phyloP scores from a whole-genome alignment of 2,113 vertebrate species.

The Spilogale gracilis region DNA sequence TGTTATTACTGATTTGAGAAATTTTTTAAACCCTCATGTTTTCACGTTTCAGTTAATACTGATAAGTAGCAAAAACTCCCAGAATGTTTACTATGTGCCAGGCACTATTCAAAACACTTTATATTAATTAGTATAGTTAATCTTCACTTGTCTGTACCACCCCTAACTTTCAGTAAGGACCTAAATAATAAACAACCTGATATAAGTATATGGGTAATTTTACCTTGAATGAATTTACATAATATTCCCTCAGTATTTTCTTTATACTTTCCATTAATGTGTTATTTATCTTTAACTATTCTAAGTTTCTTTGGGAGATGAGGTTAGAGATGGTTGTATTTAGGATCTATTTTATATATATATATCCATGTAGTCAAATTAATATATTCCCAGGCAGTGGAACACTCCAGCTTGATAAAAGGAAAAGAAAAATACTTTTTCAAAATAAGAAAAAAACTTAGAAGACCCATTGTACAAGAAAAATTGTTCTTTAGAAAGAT shows the following conservation, averaged over 20 bases:
- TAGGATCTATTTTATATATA: not conserved
- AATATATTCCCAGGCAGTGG: not conserved
- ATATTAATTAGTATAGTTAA: not conserved
- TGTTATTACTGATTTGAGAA: conserved; percentile 9
- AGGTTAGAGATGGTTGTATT: not conserved
- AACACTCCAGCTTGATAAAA: conserved; percentile 25
- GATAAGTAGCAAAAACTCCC: not conserved
- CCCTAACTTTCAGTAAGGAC: not conserved
- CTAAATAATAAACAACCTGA: not conserved
- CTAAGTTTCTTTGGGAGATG: not conserved
- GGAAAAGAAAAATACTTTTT: not conserved
- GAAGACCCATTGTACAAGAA: not conserved
- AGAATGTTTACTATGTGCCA: not conserved
- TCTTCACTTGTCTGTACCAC: not conserved
- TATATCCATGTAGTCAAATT: not conserved
- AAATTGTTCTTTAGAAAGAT: not conserved
- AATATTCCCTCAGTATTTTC: not conserved
- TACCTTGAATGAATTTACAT: conserved; percentile 35
- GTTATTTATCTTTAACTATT: conserved; percentile 19
- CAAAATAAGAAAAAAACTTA: not conserved
- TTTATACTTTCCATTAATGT: not conserved
- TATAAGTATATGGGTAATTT: not conserved
- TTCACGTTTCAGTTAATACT: conserved; percentile 51
- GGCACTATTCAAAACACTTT: conserved; percentile 17
- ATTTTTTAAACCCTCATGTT: conserved; percentile 35